A percentile compares a stretch with the other conserved stretches of the same genome.
These are phyloP conservation scores for Falco rusticolus DNA, from an alignment of 2,797 vertebrate species.

Conservation along the genomic window DNA sequence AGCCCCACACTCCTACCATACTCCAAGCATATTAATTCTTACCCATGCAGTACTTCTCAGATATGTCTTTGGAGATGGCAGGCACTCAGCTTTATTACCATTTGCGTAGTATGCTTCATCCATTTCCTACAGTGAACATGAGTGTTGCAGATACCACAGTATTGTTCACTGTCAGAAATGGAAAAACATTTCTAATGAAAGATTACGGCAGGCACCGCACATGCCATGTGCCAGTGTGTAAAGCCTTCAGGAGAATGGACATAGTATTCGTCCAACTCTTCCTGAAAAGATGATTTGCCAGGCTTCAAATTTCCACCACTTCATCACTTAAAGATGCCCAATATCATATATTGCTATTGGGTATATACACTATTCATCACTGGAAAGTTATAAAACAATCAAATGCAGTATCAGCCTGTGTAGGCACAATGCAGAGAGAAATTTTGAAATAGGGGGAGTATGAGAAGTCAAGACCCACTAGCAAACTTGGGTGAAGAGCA, in stretches of 20 bases:
- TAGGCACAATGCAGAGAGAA: not conserved
- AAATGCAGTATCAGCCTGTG: not conserved
- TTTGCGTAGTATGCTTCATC: not conserved
- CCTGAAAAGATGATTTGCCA: not conserved
- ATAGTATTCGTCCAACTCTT: not conserved
- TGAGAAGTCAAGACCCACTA: not conserved
- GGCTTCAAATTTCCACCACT: not conserved
- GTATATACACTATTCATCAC: not conserved
- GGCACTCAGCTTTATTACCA: not conserved
- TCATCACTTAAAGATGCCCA: not conserved
- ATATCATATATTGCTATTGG: not conserved
- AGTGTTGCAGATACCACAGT: not conserved
- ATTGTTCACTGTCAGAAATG: not conserved
- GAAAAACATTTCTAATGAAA: conserved; percentile 5
- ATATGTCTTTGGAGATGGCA: not conserved
- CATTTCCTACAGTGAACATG: not conserved
- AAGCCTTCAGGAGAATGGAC: not conserved
- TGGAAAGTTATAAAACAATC: not conserved
- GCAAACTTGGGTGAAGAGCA: not conserved
- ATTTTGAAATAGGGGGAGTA: not conserved
- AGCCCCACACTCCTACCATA: not conserved
- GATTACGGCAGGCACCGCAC: not conserved
- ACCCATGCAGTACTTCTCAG: not conserved
- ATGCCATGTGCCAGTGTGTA: not conserved
- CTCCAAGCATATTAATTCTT: not conserved